phyloP scores from a whole-genome alignment of 2,888 invertebrate species.

The Eupsilia transversa region DNA sequence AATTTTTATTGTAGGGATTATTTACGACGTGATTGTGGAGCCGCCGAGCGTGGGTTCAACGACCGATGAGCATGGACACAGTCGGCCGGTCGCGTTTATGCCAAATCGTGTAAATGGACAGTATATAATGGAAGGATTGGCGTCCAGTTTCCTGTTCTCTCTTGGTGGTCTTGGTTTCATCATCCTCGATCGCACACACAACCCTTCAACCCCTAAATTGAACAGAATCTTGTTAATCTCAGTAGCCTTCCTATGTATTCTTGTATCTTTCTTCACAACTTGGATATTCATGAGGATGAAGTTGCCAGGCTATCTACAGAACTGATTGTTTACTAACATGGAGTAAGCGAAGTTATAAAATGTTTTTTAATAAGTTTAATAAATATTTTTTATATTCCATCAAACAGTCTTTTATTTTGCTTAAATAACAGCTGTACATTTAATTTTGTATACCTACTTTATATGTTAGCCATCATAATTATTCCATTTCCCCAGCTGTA shows the following conservation, averaged over 20 bases:
- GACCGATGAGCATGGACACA: conserved; percentile 99
- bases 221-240: conserved; percentile 97
- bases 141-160: conserved; percentile 99
- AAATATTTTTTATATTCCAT: conserved; percentile 78
- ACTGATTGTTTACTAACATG: conserved; percentile 79
- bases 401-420: conserved; percentile 24
- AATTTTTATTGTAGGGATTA: conserved; percentile 94
- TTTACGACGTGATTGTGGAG: conserved; percentile 99
- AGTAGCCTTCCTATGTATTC: conserved; percentile 97
- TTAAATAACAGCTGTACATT: background rate
- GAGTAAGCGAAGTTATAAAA: conserved; percentile 66
- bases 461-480: background rate
- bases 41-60: conserved; percentile 99
- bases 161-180: conserved; percentile 99
- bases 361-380: conserved; percentile 77
- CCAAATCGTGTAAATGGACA: conserved; percentile 99
- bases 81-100: conserved; percentile 99
- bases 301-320: conserved; percentile 95
- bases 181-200: conserved; percentile 98
- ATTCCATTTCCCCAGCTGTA: background rate
- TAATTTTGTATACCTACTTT: background rate
- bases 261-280: conserved; percentile 98
- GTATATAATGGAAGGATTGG: conserved; percentile 99
- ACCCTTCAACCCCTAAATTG: conserved; percentile 96
- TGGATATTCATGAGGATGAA: conserved; percentile 99